Conservation (phyloP, 2,113 vertebrate species). For the Phylloscopus trochilus region DNA sequence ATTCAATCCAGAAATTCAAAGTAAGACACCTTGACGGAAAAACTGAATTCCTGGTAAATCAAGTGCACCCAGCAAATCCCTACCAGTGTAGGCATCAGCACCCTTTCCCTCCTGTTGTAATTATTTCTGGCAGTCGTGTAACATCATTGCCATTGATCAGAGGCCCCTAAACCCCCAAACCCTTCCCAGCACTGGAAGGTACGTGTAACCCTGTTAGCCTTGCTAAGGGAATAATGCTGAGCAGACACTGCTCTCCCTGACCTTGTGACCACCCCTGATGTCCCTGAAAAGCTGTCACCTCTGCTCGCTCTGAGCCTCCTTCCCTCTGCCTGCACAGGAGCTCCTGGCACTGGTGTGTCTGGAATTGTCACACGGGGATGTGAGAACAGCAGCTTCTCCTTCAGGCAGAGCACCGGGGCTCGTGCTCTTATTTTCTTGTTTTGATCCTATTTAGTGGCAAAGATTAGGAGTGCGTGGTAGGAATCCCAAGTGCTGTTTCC, state of each 20-base stretch:
- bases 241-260: background rate
- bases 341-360: background rate
- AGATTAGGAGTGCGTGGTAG: background rate
- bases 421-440: background rate
- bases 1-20: background rate
- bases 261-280: background rate
- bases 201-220: background rate
- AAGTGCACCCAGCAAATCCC: background rate
- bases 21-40: background rate
- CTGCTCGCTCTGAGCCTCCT: background rate
- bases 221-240: background rate
- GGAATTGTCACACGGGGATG: rapidly evolving
- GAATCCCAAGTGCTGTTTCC: background rate
- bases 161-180: background rate
- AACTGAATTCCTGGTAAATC: background rate
- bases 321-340: background rate
- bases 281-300: background rate
- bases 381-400: background rate
- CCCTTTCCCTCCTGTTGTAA: background rate
- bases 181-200: background rate
- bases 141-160: background rate
- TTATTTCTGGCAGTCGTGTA: background rate
- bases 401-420: background rate
- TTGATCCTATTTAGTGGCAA: background rate
- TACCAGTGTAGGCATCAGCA: background rate